phyloP scores from a whole-genome alignment of 2,113 vertebrate genomes.

The Junco hyemalis region DNA sequence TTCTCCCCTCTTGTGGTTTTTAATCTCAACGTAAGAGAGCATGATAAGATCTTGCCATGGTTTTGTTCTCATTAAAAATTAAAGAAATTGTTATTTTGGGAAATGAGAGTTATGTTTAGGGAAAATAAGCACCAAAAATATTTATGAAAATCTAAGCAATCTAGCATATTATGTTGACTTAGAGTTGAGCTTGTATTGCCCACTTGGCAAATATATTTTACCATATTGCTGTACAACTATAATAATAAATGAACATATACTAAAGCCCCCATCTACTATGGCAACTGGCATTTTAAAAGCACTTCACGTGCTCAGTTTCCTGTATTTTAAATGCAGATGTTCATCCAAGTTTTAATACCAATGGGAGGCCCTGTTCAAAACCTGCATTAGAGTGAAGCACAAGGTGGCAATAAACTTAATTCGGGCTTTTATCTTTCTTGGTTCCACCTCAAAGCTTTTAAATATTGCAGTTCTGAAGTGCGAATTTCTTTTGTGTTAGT shows the following conservation, averaged over 20 bases:
- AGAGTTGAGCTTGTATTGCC: conserved; percentile 47
- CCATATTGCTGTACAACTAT: conserved; percentile 36
- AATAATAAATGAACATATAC: conserved; percentile 52
- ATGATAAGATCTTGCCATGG: conserved; percentile 43
- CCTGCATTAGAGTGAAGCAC: conserved; percentile 62
- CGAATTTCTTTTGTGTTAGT: conserved; percentile 76
- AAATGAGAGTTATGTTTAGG: conserved; percentile 65
- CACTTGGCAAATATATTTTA: conserved; percentile 71
- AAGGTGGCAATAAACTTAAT: conserved; percentile 71
- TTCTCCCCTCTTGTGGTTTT: conserved; percentile 56
- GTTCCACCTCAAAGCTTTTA: conserved; percentile 72
- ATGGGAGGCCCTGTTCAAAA: conserved; percentile 66
- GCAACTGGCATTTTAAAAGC: conserved; percentile 51
- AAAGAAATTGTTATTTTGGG: conserved; percentile 66
- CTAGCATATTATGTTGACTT: conserved; percentile 64
- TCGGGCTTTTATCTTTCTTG: conserved; percentile 71
- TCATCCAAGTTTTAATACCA: conserved; percentile 71
- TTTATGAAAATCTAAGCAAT: conserved; percentile 70
- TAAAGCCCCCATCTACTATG: conserved; percentile 26
- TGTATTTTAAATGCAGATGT: conserved; percentile 71
- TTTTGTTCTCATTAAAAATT: conserved; percentile 74
- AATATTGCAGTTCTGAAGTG: conserved; percentile 70
- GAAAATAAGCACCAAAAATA: conserved; percentile 65
- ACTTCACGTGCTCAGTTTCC: conserved; percentile 37
- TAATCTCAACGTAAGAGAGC: conserved; percentile 59